Base-by-base conservation (phyloP, 2,113 vertebrate species). In the Pungitius pungitius region DNA sequence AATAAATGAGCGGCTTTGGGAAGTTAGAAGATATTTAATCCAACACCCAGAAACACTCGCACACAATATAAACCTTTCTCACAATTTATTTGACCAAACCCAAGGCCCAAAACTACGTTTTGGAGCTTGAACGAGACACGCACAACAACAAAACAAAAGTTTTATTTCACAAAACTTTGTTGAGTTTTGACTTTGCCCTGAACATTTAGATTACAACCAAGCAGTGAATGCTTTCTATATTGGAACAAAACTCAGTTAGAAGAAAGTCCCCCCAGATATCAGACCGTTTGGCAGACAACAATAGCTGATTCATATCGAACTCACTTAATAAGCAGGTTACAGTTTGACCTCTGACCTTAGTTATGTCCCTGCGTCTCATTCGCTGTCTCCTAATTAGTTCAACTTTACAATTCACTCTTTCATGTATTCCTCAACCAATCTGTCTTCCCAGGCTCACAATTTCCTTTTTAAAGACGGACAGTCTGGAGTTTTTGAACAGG, bases 371-470 rank as follows among this genome's bases (percentile, higher is more conserved):
- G 18, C 72, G 37, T 84, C 66, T 80, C 55, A 62, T 56, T 78
- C 35, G 20, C 52, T 45, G 60, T 69, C 75, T 69, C 63, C 9
- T 79, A 82, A 89, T 87, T 84, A 73, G 77, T 85, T 86, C 52
- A 76, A 73, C 77, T 17, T 77, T 39, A 87, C 82, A 90, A 87
- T 62, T 51, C 78, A 24, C 49, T 87, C 83, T 82, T 89, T 89
- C 77, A 82, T 63, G 62, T 22, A 11, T 20, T 2, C 11, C 59
- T 71, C 51, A 47, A 42, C 22, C 55, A 39, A 52, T 26, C 18
- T 26, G 40, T 59, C 77, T 78, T 83, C 70, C 37, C 73, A 69
- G 67, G 59, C 26, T 73, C 37, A 18, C 30, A 37, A 39, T 73
- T 77, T 35, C 65, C 72, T 82, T 64, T 52, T 54, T 62, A 47